Evolutionary conservation across 2,113 vertebrate species (phyloP), one percentile per base, ranked within the genome.

Genomic region (Noctilio leporinus): DNA sequence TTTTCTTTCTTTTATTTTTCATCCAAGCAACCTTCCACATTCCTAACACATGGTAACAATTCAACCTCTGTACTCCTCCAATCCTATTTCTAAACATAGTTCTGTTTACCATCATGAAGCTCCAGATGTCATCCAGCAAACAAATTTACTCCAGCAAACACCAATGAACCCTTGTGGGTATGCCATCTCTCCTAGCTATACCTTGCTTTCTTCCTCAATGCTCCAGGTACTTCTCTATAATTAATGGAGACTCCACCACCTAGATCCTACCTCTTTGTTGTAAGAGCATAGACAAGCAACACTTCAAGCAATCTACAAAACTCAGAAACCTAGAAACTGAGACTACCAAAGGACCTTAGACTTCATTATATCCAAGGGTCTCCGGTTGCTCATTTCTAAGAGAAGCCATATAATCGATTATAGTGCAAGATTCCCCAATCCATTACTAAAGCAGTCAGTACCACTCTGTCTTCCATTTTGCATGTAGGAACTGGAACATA

Each of bases 21-120:
- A 91, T 89, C 55, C 76, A 95, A 92, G 84, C 64, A 85, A 92
- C 28, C 15, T 89, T 95, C 75, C 75, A 92, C 93, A 95, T 89
- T 88, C 43, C 49, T 87, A 93, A 90, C 30, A 81, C 30, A 11
- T 40, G 30, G 55, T 89, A 94, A 95, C 89, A 91, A 87, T 45
- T 91, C 72, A 92, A 62, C 40, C 51, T 95, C 82, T 85, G 82
- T 89, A 87, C 28, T 92, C 91, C 87, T 92, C 80, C 92, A 94
- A 92, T 69, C n/a, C 22, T 82, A 65, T 81, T 93, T 93, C 87
- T 93, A 94, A 95, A 85, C 45, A 47, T 5, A 92, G 33, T 70
- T 84, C 72, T 90, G 45, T 40, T 91, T 84, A 93, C n/a, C 75
- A 82, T 78, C 57, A 89, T 43, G 59, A 91, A 96, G 70, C 35